Base-by-base conservation (phyloP, 1,140 invertebrate genomes). In the Drosophila lini region DNA sequence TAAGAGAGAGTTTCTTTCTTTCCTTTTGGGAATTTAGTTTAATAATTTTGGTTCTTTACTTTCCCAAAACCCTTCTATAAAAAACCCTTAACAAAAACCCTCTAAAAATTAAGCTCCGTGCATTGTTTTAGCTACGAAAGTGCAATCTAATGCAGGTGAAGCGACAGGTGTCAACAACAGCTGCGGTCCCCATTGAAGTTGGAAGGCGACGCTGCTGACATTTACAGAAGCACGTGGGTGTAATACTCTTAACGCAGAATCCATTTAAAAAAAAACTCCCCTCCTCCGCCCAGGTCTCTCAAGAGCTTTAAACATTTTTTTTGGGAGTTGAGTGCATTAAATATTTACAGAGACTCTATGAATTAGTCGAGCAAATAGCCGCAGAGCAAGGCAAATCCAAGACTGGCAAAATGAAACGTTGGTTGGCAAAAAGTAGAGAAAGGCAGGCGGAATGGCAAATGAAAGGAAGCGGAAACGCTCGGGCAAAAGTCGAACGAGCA, bases 381-480 rank as follows among this genome's bases (percentile, higher is more conserved):
- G 31, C 22, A 41, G 36, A 41, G 31, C 42, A 34, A 31, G 38
- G 31, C 22, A 44, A 40, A 58, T 36, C 48, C 71, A 19, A 53
- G 38, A 42, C 38, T 22, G 15, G 25, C 32, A 55, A 74, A 74
- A 50, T 40, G 40, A 73, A 73, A 56, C 16, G 38, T 44, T 22
- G 65, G 38, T 50, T 42, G 9, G 16, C 19, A 50, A 19, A 15
- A 40, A 22, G 10, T n/a, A n/a, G 22, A 25, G 42, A 52, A 40
- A 34, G 38, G 32, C 53, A 52, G 65, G 48, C 58, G 28, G 64
- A 83, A 77, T 86, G 52, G 63, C 52, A 88, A 88, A 83, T 77
- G 80, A 73, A 86, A 67, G 83, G 80, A 88, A 86, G 60, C 83
- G 83, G 84, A 86, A 83, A 88, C 81, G 83, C 81, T 70, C 62